Evolutionary conservation across 2,888 invertebrate genomes (phyloP).

Genomic region (Pinctada fucata): DNA sequence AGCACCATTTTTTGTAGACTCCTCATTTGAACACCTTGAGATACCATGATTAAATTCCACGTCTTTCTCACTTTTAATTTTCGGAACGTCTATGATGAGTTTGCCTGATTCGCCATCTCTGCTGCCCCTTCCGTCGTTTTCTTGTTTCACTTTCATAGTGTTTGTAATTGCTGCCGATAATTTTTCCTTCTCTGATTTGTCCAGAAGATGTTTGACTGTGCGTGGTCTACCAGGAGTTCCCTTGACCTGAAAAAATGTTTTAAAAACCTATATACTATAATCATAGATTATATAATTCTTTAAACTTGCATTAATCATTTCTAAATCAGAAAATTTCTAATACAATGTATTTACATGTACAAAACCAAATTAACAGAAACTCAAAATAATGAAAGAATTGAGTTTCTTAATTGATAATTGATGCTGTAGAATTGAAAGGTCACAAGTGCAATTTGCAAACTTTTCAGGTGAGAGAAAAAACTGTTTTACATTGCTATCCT

Average conservation of each 20-base stretch:
- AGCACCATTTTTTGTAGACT: not conserved
- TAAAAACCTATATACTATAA: not conserved
- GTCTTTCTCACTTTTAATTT: constrained; percentile 10
- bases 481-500: too few relatives aligned
- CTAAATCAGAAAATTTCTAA: too few relatives aligned
- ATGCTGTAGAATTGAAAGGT: too few relatives aligned
- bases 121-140: constrained; percentile 2
- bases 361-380: too few relatives aligned
- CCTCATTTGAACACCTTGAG: not conserved
- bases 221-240: constrained; percentile 30
- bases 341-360: too few relatives aligned
- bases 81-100: not conserved
- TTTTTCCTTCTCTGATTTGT: constrained; percentile 36
- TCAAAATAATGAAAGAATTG: too few relatives aligned
- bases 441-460: too few relatives aligned
- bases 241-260: not conserved
- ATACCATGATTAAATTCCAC: not conserved
- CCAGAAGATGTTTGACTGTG: constrained; percentile 44
- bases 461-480: too few relatives aligned
- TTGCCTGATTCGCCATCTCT: not conserved
- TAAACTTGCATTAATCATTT: too few relatives aligned
- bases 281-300: too few relatives aligned
- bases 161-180: constrained; percentile 4
- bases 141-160: constrained; percentile 19
- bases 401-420: too few relatives aligned